Percentiles rank a stretch among this genome's conserved stretches.
Evolutionary conservation across 2,797 vertebrate species (phyloP).

Genomic region (Zenarchopterus dispar): DNA sequence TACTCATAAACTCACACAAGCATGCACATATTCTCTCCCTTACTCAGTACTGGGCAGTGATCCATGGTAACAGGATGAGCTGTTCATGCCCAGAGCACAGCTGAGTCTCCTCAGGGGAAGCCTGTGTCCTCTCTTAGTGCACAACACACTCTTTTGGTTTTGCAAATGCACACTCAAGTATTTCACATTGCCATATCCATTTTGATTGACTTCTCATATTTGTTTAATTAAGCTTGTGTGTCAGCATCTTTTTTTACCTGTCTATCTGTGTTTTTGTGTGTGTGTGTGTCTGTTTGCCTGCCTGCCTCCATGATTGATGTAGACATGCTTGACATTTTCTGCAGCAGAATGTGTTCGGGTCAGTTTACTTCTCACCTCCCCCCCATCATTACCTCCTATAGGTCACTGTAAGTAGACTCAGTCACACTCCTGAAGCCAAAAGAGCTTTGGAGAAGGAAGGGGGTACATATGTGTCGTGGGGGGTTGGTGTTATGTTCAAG

Average conservation of each 20-base stretch:
- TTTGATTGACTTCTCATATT: constrained; percentile 48
- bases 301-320: constrained; percentile 64
- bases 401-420: constrained; percentile 70
- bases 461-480: constrained; percentile 15
- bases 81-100: constrained; percentile 82
- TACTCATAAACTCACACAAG: constrained; percentile 38
- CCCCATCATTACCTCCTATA: constrained; percentile 70
- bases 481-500: constrained; percentile 46
- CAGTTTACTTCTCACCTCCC: constrained; percentile 74
- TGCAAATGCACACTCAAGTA: constrained; percentile 21
- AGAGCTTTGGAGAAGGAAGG: constrained; percentile 31
- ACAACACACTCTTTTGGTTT: constrained; percentile 54
- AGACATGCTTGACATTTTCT: constrained; percentile 76
- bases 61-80: constrained; percentile 84
- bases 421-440: constrained; percentile 44
- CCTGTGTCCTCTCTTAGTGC: constrained; percentile 67
- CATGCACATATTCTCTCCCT: constrained; percentile 59
- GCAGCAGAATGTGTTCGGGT: constrained; percentile 69
- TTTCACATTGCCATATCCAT: constrained; percentile 33
- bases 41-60: constrained; percentile 77
- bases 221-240: constrained; percentile 38
- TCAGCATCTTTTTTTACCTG: constrained; percentile 21
- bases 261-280: constrained; percentile 31
- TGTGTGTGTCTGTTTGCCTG: constrained; percentile 21
- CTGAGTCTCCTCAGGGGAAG: constrained; percentile 84